A percentile compares a stretch with the other conserved stretches of the same genome.
phyloP scores from a whole-genome alignment of 2,888 invertebrate species.

The Brassicogethes aeneus region DNA sequence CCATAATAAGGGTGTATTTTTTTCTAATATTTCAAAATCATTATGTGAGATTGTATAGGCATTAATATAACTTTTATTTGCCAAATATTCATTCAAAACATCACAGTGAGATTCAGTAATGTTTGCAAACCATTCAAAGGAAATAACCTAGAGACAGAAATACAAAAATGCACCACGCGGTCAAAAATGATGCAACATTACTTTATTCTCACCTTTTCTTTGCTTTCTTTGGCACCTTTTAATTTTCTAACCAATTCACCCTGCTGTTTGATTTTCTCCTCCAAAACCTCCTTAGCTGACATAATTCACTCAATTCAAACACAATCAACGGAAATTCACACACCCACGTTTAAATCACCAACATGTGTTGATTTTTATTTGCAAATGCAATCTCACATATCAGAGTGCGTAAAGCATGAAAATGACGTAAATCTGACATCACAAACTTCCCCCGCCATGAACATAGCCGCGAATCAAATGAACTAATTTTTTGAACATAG shows the following conservation, averaged over 20 bases:
- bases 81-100: constrained; percentile 41
- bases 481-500: too few species aligned
- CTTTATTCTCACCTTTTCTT: constrained; percentile 57
- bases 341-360: background rate
- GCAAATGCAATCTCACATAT: too few species aligned
- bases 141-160: background rate
- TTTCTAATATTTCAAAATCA: too few species aligned
- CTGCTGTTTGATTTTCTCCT: constrained; percentile 58
- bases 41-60: constrained; percentile 35
- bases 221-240: constrained; percentile 70
- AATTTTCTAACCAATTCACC: constrained; percentile 75
- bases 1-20: too few species aligned
- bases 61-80: constrained; percentile 48
- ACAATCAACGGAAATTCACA: constrained; percentile 2
- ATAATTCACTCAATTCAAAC: constrained; percentile 18
- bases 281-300: constrained; percentile 43
- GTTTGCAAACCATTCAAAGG: background rate
- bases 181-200: constrained; percentile 15
- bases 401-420: too few species aligned
- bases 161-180: background rate
- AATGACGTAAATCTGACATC: too few species aligned
- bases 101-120: background rate
- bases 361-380: constrained; percentile 3
- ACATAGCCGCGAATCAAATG: too few species aligned
- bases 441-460: too few species aligned